phyloP scores from a whole-genome alignment of 2,888 invertebrate genomes.

The Cyrtodaria siliqua region DNA sequence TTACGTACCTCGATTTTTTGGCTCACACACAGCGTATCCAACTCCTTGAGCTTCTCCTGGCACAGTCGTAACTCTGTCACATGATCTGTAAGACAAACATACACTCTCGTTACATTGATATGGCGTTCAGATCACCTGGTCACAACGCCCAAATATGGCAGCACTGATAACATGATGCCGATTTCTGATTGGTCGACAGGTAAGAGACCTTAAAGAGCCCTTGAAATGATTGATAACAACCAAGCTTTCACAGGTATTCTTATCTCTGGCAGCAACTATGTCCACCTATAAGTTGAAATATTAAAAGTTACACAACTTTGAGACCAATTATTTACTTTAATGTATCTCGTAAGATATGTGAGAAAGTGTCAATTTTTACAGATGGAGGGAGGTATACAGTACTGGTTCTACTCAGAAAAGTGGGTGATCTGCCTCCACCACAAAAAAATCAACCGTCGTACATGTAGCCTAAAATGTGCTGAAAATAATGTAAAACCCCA shows the following conservation, averaged over 20 bases:
- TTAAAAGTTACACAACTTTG: no score
- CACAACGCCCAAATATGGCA: slow-evolving; percentile 59
- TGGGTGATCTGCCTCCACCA: no score
- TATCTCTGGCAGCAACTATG: slow-evolving; percentile 25
- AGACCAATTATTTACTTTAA: no score
- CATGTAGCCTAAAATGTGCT: no score
- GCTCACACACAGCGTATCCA: slow-evolving; percentile 72
- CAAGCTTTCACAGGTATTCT: slow-evolving; percentile 52
- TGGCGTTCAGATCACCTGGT: slow-evolving; percentile 46
- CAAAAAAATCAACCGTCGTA: no score
- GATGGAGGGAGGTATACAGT: no score
- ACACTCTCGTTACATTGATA: slow-evolving; percentile 37
- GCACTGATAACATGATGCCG: slow-evolving; percentile 55
- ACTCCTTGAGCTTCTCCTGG: slow-evolving; percentile 77
- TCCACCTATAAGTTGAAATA: slow-evolving; percentile 3
- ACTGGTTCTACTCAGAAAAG: no score
- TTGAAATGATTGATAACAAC: slow-evolving; percentile 50
- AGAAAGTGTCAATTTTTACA: no score
- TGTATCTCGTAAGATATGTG: no score
- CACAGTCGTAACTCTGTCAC: slow-evolving; percentile 82
- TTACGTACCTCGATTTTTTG: slow-evolving; percentile 81
- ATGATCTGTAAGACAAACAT: slow-evolving; percentile 79
- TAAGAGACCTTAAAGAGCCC: slow-evolving; percentile 45
- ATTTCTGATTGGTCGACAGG: slow-evolving; percentile 46
- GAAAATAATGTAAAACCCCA: no score